Base-by-base conservation (phyloP, 1,140 invertebrate genomes). In the Penaeus chinensis region DNA sequence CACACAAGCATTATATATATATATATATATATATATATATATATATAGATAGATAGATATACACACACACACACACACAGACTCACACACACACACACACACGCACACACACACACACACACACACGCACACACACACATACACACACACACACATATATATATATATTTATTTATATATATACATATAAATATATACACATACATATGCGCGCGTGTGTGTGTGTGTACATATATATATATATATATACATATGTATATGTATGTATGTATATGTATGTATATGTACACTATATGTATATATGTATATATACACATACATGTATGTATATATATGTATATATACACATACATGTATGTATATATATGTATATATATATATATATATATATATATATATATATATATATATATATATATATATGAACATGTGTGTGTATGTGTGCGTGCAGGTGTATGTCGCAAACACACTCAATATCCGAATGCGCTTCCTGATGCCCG, bases 361-460 rank as follows among this genome's bases (percentile, higher is more conserved):
- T 11, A 74, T n/a, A 24, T 37, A 74, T 74, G 32, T 74, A 74
- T 74, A 74, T 74, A 74, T 74, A 74, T 74, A 74, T 74, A 74
- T 74, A 74, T 74, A 74, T 74, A 74, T 74, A 74, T 74, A 42
- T 42, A 42, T 4, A 42, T 71, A 71, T 71, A 24, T 13, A 13
- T 20, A 71, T 20, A 71, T 20, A 71, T 20, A n/a, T 20, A 71
- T 11, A 18, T 7, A 71, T 20, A 71, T 20, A 71, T 20, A 71
- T 4, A 71, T 32, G 24, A 3, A 71, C 66, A 71, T 71, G 24
- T 71, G 24, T 69, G 27, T 8, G 27, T 69, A 69, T 69, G 27
- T 69, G 27, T 69, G 27, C 27, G 27, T 69, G 27, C n/a, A 71
- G 18, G 22, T 71, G 22, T 69, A 13, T 69, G 27, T 16, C 22